Percentiles rank a stretch among this genome's conserved stretches.
Conservation (phyloP, 1,140 invertebrate genomes). For the Lepidostoma basale region DNA sequence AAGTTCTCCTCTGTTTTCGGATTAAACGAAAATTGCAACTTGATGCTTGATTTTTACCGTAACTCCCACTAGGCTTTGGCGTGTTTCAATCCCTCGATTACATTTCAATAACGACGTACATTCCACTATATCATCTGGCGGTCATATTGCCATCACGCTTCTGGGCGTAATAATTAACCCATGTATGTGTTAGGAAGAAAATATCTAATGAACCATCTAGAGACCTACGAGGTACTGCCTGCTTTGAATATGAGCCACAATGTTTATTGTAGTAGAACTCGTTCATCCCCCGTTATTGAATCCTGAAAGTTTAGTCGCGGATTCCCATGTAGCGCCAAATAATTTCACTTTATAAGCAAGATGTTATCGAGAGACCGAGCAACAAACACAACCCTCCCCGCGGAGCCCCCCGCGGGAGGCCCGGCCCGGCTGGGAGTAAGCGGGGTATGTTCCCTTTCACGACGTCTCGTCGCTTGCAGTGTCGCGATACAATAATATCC, state of each 20-base stretch:
- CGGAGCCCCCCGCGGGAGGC: background rate
- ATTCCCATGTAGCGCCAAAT: background rate
- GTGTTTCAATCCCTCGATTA: too few relatives aligned
- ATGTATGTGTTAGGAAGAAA: too few relatives aligned
- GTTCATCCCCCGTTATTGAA: background rate
- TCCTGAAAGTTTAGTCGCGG: background rate
- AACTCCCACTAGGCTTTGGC: too few relatives aligned
- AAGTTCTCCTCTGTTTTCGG: too few relatives aligned
- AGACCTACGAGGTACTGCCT: too few relatives aligned
- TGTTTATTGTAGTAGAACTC: background rate
- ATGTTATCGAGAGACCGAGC: constrained; percentile 21
- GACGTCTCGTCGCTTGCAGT: constrained; percentile 43
- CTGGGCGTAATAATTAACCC: too few relatives aligned
- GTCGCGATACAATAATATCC: constrained; percentile 45
- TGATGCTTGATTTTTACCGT: too few relatives aligned
- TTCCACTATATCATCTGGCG: too few relatives aligned
- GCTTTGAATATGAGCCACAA: background rate
- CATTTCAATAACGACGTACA: too few relatives aligned
- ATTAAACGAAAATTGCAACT: too few relatives aligned
- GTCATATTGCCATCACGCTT: too few relatives aligned
- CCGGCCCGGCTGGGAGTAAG: background rate
- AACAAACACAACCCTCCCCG: constrained; percentile 17
- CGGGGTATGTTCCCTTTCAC: constrained; percentile 41
- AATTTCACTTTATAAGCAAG: constrained; percentile 20
- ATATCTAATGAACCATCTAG: too few relatives aligned